Conservation (phyloP, 2,888 invertebrate genomes). For the Noctua janthe region DNA sequence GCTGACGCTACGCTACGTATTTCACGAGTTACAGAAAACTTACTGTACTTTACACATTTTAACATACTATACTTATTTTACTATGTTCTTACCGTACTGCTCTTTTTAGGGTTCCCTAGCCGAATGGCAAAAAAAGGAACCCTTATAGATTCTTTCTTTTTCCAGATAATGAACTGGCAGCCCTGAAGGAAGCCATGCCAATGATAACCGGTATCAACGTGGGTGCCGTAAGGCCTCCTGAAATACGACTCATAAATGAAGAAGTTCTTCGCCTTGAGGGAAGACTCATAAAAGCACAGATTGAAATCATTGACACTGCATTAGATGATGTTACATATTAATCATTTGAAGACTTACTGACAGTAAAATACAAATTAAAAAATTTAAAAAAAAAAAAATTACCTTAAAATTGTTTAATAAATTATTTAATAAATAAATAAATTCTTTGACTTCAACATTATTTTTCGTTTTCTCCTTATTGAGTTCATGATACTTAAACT, state of each 20-base stretch:
- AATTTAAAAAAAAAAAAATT: too few species aligned
- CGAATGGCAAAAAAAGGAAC: too few species aligned
- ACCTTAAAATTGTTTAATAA: too few species aligned
- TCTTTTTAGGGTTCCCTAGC: too few species aligned
- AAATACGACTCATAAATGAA: background rate
- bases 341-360: background rate
- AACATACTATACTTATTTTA: too few species aligned
- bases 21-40: too few species aligned
- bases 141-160: background rate
- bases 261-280: background rate
- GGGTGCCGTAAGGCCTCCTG: slow-evolving; percentile 8
- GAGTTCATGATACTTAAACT: background rate
- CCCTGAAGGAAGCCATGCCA: slow-evolving; percentile 16
- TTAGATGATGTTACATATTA: slow-evolving; percentile 4
- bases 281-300: background rate
- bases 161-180: slow-evolving; percentile 4
- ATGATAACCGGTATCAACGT: slow-evolving; percentile 26
- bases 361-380: too few species aligned
- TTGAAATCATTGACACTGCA: slow-evolving; percentile 12
- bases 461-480: background rate
- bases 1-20: too few species aligned
- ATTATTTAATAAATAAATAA: background rate
- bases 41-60: too few species aligned
- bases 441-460: background rate
- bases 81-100: background rate